phyloP scores from a whole-genome alignment of 2,797 vertebrate species.

The Sebastolobus altivelis region DNA sequence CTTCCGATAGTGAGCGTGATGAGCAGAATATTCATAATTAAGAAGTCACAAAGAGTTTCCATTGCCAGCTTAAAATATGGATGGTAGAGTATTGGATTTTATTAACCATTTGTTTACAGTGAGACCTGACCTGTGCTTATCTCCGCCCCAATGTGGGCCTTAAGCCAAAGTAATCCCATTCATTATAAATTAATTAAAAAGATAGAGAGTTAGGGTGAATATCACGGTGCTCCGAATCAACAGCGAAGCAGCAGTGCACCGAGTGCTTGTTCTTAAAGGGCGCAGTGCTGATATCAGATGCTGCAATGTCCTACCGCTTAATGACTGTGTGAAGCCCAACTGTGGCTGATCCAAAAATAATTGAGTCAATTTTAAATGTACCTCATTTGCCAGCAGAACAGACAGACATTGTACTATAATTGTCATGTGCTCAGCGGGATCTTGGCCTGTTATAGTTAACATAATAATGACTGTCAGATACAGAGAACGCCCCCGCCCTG shows the following conservation, averaged over 20 bases:
- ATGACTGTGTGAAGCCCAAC: slow-evolving; percentile 5
- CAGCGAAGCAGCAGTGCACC: slow-evolving; percentile 25
- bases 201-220: slow-evolving; percentile 27
- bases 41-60: slow-evolving; percentile 14
- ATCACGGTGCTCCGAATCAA: slow-evolving; percentile 13
- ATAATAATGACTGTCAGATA: slow-evolving; percentile 44
- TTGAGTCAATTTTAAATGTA: slow-evolving; percentile 48
- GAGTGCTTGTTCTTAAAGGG: slow-evolving; percentile 11
- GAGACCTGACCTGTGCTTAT: slow-evolving; percentile 24
- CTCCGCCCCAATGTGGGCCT: not conserved
- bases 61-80: slow-evolving; percentile 1
- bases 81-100: not conserved
- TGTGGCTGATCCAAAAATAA: slow-evolving; percentile 36
- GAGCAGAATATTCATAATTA: slow-evolving; percentile 29
- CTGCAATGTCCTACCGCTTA: slow-evolving; percentile 6
- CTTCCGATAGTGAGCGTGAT: slow-evolving; percentile 8
- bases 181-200: slow-evolving; percentile 48
- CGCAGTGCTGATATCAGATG: slow-evolving; percentile 1
- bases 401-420: slow-evolving; percentile 39
- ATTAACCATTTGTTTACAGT: slow-evolving; percentile 16
- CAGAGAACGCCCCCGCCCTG: slow-evolving; percentile 5
- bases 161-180: slow-evolving; percentile 43
- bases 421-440: slow-evolving; percentile 38
- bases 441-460: slow-evolving; percentile 35
- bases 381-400: slow-evolving; percentile 43